These are phyloP conservation scores for Stomatorhinus ivindoensis DNA, from an alignment of 2,113 vertebrate species.

Conservation along the genomic window DNA sequence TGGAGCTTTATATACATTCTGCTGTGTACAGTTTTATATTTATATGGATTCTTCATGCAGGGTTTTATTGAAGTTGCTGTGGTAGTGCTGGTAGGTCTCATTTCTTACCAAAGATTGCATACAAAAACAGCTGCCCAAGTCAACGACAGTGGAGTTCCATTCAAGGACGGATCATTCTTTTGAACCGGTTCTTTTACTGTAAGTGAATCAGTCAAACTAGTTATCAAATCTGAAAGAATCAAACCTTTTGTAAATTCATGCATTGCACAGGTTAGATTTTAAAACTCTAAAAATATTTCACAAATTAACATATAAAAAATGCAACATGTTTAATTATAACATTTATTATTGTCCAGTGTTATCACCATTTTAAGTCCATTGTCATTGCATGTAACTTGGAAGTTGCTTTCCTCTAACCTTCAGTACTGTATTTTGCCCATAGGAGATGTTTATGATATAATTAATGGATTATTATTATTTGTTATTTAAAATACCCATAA, in stretches of 20 bases:
- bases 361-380: not conserved
- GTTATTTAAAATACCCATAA: not conserved
- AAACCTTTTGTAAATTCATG: not conserved
- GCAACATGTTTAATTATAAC: not conserved
- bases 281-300: not conserved
- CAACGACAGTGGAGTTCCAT: not conserved
- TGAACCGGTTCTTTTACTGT: not conserved
- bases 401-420: too few species aligned
- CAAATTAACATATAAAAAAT: too few species aligned
- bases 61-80: not conserved
- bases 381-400: not conserved
- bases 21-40: not conserved
- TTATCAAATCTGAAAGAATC: not conserved
- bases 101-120: not conserved
- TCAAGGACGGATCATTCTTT: not conserved
- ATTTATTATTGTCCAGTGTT: not conserved
- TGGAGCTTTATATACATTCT: not conserved
- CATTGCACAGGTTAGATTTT: not conserved
- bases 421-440: too few species aligned
- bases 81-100: not conserved
- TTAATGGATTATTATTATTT: not conserved
- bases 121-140: not conserved
- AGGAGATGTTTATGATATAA: too few species aligned
- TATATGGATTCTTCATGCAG: not conserved
- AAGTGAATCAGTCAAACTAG: not conserved